These are phyloP conservation scores for Leiothrix lutea DNA, from an alignment of 2,113 vertebrate genomes.

Conservation along the genomic window DNA sequence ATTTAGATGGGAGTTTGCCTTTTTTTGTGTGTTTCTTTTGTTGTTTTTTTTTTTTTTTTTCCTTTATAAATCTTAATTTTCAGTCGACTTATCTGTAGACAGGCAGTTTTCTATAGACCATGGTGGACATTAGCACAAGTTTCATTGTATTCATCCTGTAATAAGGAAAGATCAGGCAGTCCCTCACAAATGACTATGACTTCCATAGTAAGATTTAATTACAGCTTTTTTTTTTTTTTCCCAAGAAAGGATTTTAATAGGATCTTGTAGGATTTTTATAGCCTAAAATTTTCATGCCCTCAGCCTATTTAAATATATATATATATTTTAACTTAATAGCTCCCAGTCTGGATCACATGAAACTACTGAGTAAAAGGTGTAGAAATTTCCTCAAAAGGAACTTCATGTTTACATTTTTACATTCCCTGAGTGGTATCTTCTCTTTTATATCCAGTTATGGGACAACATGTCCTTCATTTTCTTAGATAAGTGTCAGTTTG, in stretches of 20 bases:
- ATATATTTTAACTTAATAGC: not conserved
- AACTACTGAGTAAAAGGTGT: not conserved
- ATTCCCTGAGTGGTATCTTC: not conserved
- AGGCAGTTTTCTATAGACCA: not conserved
- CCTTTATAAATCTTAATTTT: not conserved
- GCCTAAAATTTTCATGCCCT: not conserved
- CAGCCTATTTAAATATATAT: not conserved
- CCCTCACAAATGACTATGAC: not conserved
- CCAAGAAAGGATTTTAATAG: not conserved
- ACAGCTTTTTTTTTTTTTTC: not conserved
- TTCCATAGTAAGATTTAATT: not conserved
- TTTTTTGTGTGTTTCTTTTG: not conserved
- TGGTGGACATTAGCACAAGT: not conserved
- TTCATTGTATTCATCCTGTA: not conserved
- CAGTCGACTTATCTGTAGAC: not conserved
- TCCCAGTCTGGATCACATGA: not conserved
- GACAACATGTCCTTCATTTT: not conserved
- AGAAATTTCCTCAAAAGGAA: not conserved
- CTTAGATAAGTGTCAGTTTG: not conserved
- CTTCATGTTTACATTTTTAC: not conserved
- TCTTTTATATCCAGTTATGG: not conserved
- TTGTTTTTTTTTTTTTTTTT: not conserved
- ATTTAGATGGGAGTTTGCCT: not conserved
- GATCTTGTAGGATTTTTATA: not conserved
- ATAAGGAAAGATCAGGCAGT: not conserved